Base-by-base conservation (phyloP, 2,113 vertebrate genomes). In the Pandion haliaetus region DNA sequence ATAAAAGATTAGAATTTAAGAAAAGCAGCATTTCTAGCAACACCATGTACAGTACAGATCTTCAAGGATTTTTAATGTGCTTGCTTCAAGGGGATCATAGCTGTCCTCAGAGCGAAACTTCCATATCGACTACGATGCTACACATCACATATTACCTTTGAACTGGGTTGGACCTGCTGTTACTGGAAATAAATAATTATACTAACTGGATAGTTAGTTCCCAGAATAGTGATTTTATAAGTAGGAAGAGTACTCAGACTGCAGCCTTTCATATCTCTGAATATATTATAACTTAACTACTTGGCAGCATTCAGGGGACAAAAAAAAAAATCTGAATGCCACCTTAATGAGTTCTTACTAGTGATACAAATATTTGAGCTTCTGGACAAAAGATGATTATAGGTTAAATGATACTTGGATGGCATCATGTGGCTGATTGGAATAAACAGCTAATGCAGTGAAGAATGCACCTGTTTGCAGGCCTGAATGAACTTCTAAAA, bases 341-440 rank as follows among this genome's bases (percentile, higher is more conserved):
- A 69, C 62, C 50, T 91, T 82, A 77, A 66, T 59, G 50, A 95
- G 81, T 49, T 90, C 71, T 93, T 67, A 88, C 54, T 54, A 86
- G 54, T 2, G 3, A 80, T 82, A 67, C 17, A 87, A 94, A 86
- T 85, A 88, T 83, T 93, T 88, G 84, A 79, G 70, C 62, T 85
- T 90, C 54, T 91, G 58, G 29, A 91, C 29, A 77, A 83, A 95
- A 93, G 89, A 77, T 0, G 1, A 91, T 91, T 85, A 80, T 44
- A 94, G 20, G 74, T 88, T 91, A 95, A 93, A 91, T 49, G 38
- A 93, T 91, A 94, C 52, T 90, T 59, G 50, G 59, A 71, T 86
- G 88, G 71, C 45, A 96, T 93, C 84, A 49, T 47, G 84, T 82
- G 38, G 67, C 58, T 81, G 78, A 96, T 83, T 90, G 16, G 92